Conservation (phyloP, 1,140 invertebrate genomes). For the Sycophaga agraensis region DNA sequence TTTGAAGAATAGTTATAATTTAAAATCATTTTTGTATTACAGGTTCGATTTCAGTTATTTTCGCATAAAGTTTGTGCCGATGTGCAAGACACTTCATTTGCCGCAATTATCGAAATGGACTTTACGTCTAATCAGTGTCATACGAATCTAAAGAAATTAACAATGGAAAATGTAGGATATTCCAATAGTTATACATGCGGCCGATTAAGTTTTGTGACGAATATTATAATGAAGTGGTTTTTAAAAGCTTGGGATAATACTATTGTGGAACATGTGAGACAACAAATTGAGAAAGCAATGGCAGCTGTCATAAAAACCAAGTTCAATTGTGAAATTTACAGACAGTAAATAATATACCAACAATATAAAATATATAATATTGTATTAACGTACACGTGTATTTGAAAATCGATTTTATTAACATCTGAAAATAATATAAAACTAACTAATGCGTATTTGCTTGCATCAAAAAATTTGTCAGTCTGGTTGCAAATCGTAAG, state of each 20-base stretch:
- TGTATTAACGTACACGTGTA: no score
- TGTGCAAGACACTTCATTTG: background rate
- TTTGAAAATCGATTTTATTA: no score
- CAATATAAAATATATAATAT: no score
- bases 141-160: background rate
- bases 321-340: conserved; percentile 1
- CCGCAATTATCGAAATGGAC: background rate
- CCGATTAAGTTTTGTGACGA: background rate
- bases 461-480: background rate
- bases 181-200: background rate
- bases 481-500: conserved; percentile 3
- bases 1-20: no score
- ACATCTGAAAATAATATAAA: background rate
- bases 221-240: background rate
- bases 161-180: background rate
- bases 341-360: background rate
- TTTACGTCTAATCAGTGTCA: background rate
- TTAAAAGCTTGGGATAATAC: background rate
- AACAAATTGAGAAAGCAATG: background rate
- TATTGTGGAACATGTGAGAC: background rate
- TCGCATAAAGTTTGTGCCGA: background rate
- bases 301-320: background rate
- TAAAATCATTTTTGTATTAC: background rate
- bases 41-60: background rate
- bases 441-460: background rate